A percentile compares a stretch with the other conserved stretches of the same genome.
Evolutionary conservation across 2,888 invertebrate species (phyloP).

Genomic region (Cepaea hortensis): DNA sequence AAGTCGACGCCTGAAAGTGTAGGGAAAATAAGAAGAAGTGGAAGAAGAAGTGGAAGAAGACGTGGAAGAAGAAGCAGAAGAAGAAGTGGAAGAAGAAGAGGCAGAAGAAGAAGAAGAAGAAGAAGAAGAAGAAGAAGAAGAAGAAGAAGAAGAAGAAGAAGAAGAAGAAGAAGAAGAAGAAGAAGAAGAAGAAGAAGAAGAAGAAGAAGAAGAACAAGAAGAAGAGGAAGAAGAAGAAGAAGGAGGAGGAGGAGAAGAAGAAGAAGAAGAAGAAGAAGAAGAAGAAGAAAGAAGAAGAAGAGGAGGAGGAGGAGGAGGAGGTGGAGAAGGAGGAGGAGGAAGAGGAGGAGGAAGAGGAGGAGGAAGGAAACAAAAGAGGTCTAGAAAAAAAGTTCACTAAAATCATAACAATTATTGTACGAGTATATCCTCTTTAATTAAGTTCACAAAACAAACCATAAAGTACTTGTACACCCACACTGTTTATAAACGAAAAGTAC

Average conservation of each 20-base stretch:
- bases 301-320: background rate
- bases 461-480: too few relatives aligned
- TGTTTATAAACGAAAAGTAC: too few relatives aligned
- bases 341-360: background rate
- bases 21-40: background rate
- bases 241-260: background rate
- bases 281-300: background rate
- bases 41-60: too few relatives aligned
- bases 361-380: background rate
- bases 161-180: background rate
- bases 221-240: background rate
- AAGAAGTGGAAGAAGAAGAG: background rate
- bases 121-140: conserved; percentile 6
- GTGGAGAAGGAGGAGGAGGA: background rate
- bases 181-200: background rate
- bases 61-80: too few relatives aligned
- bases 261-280: background rate
- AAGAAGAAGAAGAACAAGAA: background rate
- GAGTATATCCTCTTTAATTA: background rate
- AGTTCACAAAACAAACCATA: background rate
- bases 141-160: background rate
- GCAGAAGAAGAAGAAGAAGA: background rate
- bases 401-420: background rate
- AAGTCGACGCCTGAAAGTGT: background rate
- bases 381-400: background rate